These are phyloP conservation scores for Acipenser oxyrinchus DNA, from an alignment of 2,797 vertebrate species.

Conservation along the genomic window DNA sequence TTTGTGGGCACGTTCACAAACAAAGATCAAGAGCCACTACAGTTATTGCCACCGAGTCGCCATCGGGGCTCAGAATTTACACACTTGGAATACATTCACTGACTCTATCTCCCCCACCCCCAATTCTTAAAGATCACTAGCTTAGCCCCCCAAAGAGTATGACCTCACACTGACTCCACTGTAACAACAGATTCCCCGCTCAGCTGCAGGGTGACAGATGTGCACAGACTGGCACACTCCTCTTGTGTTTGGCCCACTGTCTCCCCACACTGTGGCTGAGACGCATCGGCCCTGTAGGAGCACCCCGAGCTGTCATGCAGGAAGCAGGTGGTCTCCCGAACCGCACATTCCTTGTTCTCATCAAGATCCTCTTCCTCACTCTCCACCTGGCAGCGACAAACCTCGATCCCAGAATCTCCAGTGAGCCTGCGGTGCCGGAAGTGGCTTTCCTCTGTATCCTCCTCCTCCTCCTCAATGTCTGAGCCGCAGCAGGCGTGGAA, in stretches of 20 bases:
- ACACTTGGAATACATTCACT: slow-evolving; percentile 27
- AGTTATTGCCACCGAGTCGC: slow-evolving; percentile 21
- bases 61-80: slow-evolving; percentile 22
- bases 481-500: slow-evolving; percentile 31
- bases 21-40: slow-evolving; percentile 28
- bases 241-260: slow-evolving; percentile 24
- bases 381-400: slow-evolving; percentile 67
- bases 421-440: slow-evolving; percentile 75
- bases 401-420: slow-evolving; percentile 85
- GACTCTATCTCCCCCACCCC: neutral
- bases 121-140: neutral
- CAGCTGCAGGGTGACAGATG: slow-evolving; percentile 19
- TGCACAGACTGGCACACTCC: slow-evolving; percentile 31
- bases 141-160: neutral
- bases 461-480: slow-evolving; percentile 53
- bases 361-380: slow-evolving; percentile 54
- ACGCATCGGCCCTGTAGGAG: slow-evolving; percentile 39
- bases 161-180: slow-evolving; percentile 56
- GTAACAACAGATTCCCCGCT: slow-evolving; percentile 42
- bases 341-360: slow-evolving; percentile 41
- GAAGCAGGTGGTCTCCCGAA: slow-evolving; percentile 20
- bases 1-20: neutral
- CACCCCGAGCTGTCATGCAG: slow-evolving; percentile 65
- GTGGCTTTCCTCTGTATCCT: slow-evolving; percentile 62
- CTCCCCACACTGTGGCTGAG: slow-evolving; percentile 20